Percentiles rank a stretch among this genome's conserved stretches.
Evolutionary conservation across 2,888 invertebrate species (phyloP).

Genomic region (Mamestra brassicae): DNA sequence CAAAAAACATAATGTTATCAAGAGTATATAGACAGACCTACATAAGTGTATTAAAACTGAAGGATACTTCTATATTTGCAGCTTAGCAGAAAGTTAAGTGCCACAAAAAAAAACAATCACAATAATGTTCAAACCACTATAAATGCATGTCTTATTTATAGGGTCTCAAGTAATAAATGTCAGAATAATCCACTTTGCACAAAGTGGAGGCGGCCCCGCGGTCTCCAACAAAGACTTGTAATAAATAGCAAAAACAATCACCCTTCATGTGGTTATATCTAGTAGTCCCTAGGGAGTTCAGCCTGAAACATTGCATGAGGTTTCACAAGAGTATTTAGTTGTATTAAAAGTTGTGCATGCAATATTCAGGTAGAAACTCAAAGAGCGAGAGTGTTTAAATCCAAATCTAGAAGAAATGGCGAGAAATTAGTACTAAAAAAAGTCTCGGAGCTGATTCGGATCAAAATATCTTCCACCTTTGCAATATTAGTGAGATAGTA

Average conservation of each 20-base stretch:
- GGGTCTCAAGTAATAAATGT: slow-evolving; percentile 37
- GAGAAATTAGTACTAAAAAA: neutral
- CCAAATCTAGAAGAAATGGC: neutral
- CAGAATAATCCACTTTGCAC: slow-evolving; percentile 39
- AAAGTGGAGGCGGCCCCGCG: slow-evolving; percentile 18
- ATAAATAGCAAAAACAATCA: slow-evolving; percentile 42
- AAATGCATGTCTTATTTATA: slow-evolving; percentile 14
- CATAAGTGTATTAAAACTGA: too few species aligned
- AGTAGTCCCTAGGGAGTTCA: slow-evolving; percentile 4
- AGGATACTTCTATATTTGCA: neutral
- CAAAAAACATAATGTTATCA: too few species aligned
- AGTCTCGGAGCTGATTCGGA: neutral
- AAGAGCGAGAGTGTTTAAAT: neutral
- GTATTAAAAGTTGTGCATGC: slow-evolving; percentile 14
- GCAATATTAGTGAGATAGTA: neutral
- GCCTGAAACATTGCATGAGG: neutral
- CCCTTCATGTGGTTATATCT: slow-evolving; percentile 2
- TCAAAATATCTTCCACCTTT: neutral
- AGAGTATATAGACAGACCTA: too few species aligned
- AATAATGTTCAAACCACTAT: neutral
- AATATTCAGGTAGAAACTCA: neutral
- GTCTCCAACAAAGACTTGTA: slow-evolving; percentile 13
- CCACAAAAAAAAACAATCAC: neutral
- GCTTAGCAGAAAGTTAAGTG: neutral
- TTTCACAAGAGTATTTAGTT: slow-evolving; percentile 21